A percentile compares a stretch with the other conserved stretches of the same genome.
Evolutionary conservation across 1,140 invertebrate genomes (phyloP).

Genomic region (Tigriopus japonicus): DNA sequence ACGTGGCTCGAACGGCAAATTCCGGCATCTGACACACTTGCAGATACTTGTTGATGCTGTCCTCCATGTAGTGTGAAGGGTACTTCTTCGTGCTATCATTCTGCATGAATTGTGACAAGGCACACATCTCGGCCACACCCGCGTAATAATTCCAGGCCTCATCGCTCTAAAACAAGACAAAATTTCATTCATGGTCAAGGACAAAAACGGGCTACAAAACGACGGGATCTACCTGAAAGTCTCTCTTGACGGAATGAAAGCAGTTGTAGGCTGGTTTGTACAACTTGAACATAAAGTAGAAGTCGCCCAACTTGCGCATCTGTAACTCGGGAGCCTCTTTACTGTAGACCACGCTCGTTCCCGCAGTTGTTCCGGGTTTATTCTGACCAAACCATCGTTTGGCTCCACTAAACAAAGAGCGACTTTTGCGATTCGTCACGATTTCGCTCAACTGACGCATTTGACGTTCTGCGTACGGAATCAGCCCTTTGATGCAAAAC

Average conservation of each 20-base stretch:
- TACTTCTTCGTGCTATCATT: constrained; percentile 43
- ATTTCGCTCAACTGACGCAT: constrained; percentile 63
- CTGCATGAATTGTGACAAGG: constrained; percentile 73
- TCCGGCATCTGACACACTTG: constrained; percentile 70
- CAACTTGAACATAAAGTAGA: constrained; percentile 89
- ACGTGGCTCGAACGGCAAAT: constrained; percentile 70
- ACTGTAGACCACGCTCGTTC: constrained; percentile 36
- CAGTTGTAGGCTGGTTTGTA: constrained; percentile 65
- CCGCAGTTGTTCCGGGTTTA: constrained; percentile 29
- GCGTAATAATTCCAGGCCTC: constrained; percentile 93
- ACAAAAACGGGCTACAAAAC: neutral
- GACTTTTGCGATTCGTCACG: constrained; percentile 66
- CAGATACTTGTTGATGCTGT: constrained; percentile 70
- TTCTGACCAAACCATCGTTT: constrained; percentile 84
- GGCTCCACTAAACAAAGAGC: constrained; percentile 75
- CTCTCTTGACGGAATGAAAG: constrained; percentile 10
- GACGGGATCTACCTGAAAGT: constrained; percentile 9
- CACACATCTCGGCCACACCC: constrained; percentile 86
- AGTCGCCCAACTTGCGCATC: constrained; percentile 69
- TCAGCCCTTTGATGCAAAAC: constrained; percentile 59
- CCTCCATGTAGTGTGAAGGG: constrained; percentile 67
- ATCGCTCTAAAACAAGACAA: constrained; percentile 70
- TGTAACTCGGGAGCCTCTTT: constrained; percentile 80
- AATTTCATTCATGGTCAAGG: neutral
- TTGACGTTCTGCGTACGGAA: constrained; percentile 75